A percentile compares a stretch with the other conserved stretches of the same genome.
phyloP scores from a whole-genome alignment of 2,797 vertebrate species.

The Labeo calbasu region DNA sequence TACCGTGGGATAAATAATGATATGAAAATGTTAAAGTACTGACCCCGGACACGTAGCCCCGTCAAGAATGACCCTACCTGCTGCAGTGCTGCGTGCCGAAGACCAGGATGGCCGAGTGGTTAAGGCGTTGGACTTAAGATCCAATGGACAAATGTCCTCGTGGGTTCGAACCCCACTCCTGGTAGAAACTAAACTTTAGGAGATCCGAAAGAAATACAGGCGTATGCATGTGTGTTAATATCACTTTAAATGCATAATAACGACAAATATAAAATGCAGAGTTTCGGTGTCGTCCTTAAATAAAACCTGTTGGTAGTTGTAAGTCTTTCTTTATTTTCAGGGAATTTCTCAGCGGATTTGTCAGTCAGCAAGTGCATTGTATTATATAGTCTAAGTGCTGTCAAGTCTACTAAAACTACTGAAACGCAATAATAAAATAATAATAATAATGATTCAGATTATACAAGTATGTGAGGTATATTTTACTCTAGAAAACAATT shows the following conservation, averaged over 20 bases:
- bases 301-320: not conserved
- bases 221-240: not conserved
- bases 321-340: too few species aligned
- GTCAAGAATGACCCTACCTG: not conserved
- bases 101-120: constrained; percentile 31
- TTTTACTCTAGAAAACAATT: too few species aligned
- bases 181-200: not conserved
- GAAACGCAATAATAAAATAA: not conserved
- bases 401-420: too few species aligned
- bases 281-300: not conserved
- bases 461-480: not conserved
- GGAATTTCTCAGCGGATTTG: too few species aligned
- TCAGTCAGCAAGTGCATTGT: too few species aligned
- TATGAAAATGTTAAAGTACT: not conserved
- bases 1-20: not conserved
- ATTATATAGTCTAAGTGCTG: too few species aligned
- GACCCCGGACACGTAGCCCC: not conserved
- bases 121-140: constrained; percentile 8
- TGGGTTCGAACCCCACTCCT: constrained; percentile 35
- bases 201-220: too few species aligned
- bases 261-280: rapidly evolving
- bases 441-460: not conserved
- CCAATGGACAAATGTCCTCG: not conserved
- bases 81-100: rapidly evolving
- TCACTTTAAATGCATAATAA: not conserved